Percentiles rank a stretch among this genome's conserved stretches.
These are phyloP conservation scores for Palythoa grandis DNA, from an alignment of 92 coral and sea anemone genomes.

Conservation along the genomic window DNA sequence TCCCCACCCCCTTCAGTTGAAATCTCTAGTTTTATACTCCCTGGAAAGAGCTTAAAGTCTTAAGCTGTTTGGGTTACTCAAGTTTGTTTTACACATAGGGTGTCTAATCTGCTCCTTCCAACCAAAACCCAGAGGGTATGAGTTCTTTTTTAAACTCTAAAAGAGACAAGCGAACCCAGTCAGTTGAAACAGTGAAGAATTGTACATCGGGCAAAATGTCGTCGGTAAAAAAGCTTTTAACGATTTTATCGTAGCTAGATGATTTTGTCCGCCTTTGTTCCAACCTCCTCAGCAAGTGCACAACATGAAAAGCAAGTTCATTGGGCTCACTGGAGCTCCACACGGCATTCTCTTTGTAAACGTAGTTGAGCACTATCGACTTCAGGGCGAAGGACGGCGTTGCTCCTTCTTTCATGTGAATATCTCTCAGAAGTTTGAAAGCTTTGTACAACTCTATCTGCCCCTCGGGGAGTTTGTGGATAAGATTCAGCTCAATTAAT, in stretches of 20 bases:
- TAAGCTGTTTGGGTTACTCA: background rate
- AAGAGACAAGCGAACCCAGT: conserved; percentile 39
- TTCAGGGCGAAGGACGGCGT: conserved; percentile 30
- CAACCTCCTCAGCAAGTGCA: conserved; percentile 3
- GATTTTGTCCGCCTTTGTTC: background rate
- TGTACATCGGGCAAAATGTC: background rate
- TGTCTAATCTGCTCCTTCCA: background rate
- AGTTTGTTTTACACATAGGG: background rate
- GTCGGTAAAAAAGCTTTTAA: background rate
- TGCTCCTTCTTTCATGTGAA: conserved; percentile 33
- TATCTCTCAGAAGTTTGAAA: conserved; percentile 49
- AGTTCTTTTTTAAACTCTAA: conserved; percentile 33
- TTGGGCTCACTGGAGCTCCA: background rate
- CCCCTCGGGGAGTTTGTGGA: conserved; percentile 11
- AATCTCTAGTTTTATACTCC: too few species aligned
- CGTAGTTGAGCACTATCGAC: conserved; percentile 26
- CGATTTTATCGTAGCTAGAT: background rate
- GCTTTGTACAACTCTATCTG: conserved; percentile 38
- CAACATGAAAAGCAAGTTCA: conserved; percentile 4
- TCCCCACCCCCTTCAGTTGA: too few species aligned
- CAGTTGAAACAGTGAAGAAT: background rate
- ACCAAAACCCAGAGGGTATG: background rate
- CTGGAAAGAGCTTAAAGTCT: too few species aligned
- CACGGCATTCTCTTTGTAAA: conserved; percentile 12
- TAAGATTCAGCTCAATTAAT: conserved; percentile 31